Conservation (phyloP, 2,113 vertebrate genomes). For the Taurulus bubalis region DNA sequence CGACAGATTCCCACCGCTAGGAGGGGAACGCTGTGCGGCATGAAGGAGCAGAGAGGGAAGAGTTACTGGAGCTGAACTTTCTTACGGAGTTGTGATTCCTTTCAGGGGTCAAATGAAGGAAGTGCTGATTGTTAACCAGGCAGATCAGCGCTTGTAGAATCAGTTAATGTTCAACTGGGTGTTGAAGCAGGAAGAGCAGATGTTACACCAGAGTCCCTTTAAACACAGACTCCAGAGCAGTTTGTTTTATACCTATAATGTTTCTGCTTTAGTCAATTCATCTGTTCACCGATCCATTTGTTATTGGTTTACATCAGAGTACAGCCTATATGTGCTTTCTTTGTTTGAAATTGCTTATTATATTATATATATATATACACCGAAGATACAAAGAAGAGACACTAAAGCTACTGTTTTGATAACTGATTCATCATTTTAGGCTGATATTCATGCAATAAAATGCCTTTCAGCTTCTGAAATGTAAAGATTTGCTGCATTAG, state of each 20-base stretch:
- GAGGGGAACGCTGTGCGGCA: not conserved
- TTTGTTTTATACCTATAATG: not conserved
- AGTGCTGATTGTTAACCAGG: not conserved
- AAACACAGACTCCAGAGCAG: not conserved
- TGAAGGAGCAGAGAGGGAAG: not conserved
- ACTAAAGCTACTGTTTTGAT: too few relatives aligned
- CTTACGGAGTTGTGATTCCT: constrained; percentile 6
- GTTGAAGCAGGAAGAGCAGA: not conserved
- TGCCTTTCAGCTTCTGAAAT: not conserved
- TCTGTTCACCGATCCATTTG: too few relatives aligned
- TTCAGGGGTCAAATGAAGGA: constrained; percentile 1
- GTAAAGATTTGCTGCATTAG: not conserved
- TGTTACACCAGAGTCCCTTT: not conserved
- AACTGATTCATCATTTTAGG: too few relatives aligned
- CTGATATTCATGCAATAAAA: too few relatives aligned
- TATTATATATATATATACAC: too few relatives aligned
- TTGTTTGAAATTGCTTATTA: not conserved
- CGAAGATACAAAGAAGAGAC: too few relatives aligned
- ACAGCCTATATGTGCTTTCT: not conserved
- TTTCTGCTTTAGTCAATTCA: too few relatives aligned
- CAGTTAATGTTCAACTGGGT: too few relatives aligned
- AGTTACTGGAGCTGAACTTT: not conserved
- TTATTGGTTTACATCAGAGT: not conserved
- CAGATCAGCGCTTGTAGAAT: too few relatives aligned
- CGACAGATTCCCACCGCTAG: constrained; percentile 68